Conservation (phyloP, 2,888 invertebrate genomes). For the Synergus laeviventris region DNA sequence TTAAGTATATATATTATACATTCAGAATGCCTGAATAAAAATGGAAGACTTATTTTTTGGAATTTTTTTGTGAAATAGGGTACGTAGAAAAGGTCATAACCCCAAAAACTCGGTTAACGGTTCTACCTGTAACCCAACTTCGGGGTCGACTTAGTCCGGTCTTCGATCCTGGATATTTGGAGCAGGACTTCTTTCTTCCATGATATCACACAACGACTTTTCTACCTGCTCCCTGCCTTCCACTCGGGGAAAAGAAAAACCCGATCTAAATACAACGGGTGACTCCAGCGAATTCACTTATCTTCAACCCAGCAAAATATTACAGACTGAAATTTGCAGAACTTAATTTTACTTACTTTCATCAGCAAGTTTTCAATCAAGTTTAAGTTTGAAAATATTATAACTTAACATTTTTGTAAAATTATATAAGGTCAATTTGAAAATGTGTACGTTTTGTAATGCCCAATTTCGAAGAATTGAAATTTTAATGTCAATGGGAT, state of each 20-base stretch:
- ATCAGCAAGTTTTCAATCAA: not conserved
- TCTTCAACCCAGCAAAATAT: not conserved
- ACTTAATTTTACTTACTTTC: not conserved
- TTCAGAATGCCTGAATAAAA: not conserved
- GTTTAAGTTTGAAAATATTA: too few relatives aligned
- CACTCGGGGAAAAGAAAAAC: slow-evolving; percentile 38
- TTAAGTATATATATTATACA: not conserved
- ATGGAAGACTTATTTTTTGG: not conserved
- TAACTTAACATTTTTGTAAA: too few relatives aligned
- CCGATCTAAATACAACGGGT: slow-evolving; percentile 48
- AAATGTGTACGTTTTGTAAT: too few relatives aligned
- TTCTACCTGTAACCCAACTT: slow-evolving; percentile 14
- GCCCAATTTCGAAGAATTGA: too few relatives aligned
- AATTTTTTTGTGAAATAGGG: slow-evolving; percentile 9
- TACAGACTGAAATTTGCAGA: not conserved
- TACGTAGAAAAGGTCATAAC: slow-evolving; percentile 22
- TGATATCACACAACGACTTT: slow-evolving; percentile 37
- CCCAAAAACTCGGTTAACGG: slow-evolving; percentile 29
- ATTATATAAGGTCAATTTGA: too few relatives aligned
- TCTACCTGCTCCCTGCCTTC: slow-evolving; percentile 29
- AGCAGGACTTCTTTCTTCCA: slow-evolving; percentile 35
- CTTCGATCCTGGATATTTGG: slow-evolving; percentile 30
- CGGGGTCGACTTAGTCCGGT: slow-evolving; percentile 33
- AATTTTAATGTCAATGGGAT: too few relatives aligned
- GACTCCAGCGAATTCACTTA: slow-evolving; percentile 33